Evolutionary conservation across 2,888 invertebrate species (phyloP), one percentile per base, ranked within the genome.

Genomic region (Zonitis immaculata): DNA sequence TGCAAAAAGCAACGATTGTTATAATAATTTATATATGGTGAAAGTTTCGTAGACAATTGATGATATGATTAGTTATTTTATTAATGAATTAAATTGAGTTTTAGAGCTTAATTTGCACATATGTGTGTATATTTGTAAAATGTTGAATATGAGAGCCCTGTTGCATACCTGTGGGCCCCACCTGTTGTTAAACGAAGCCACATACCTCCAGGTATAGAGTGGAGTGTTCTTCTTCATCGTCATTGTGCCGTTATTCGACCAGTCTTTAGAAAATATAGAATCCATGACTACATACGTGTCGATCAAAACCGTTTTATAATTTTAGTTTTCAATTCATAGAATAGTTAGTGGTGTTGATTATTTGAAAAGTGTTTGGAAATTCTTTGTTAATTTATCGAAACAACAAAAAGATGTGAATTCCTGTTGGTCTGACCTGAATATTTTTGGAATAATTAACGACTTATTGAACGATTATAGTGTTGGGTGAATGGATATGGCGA

Each of bases 161-260:
- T 30, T 35, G 35, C 1, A 8, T 42, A 45, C 46, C 32, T 57
- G 52, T 49, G 49, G 56, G 54, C 60, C 59, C 58, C 62, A 60
- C 62, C 59, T 61, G 55, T 49, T 57, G 39, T 44, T 16, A 45
- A 50, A 49, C 51, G 49, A 54, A 56, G 48, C 52, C 49, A 53
- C 49, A 47, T 57, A 50, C 53, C 50, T 46, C 49, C 39, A 45
- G 48, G 49, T n/a, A n/a, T 51, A 52, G 45, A 53, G 57, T 51
- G 46, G 46, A 53, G 32, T 6, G 58, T n/a, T 49, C 51, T 56
- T 54, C 57, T 57, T 58, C 58, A 51, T 56, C 57, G 51, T 57
- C 58, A 54, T 48, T 60, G 63, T 66, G 53, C 66, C 66, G 66
- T 66, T 66, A 66, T 52, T 60, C 61, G 62, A 58, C 64, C 66